Evolutionary conservation across 1,140 invertebrate genomes (phyloP).

Genomic region (Andricus grossulariae): DNA sequence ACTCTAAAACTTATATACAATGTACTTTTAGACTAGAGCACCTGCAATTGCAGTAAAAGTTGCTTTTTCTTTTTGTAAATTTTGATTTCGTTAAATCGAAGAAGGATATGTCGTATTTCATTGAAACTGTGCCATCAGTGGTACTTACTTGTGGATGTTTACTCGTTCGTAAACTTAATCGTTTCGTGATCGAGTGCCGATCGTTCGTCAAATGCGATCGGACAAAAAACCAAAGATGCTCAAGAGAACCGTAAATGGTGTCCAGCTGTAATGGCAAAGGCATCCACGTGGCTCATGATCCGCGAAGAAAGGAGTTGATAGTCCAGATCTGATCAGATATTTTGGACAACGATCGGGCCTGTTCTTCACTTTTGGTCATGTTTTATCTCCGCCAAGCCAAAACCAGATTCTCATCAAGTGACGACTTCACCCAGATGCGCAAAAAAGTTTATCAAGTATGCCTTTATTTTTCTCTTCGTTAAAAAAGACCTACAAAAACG

Average conservation of each 20-base stretch:
- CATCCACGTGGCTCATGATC: constrained; percentile 46
- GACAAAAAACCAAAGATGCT: constrained; percentile 57
- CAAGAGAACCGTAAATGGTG: constrained; percentile 57
- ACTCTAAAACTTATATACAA: too few relatives aligned
- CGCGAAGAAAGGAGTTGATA: constrained; percentile 58
- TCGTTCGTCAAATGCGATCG: constrained; percentile 59
- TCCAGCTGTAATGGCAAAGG: constrained; percentile 55
- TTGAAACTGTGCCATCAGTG: constrained; percentile 1
- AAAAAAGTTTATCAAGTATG: neutral
- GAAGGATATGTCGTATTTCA: neutral
- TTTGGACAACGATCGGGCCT: constrained; percentile 51
- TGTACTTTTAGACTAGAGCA: too few relatives aligned
- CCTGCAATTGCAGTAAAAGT: neutral
- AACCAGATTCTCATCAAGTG: constrained; percentile 40
- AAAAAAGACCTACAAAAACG: too few relatives aligned
- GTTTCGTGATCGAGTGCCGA: constrained; percentile 59
- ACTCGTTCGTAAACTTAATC: constrained; percentile 57
- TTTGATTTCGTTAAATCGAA: constrained; percentile 23
- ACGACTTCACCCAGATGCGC: constrained; percentile 19
- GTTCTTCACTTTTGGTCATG: constrained; percentile 57
- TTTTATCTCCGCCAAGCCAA: constrained; percentile 36
- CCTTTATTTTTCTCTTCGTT: too few relatives aligned
- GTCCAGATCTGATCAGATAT: constrained; percentile 59
- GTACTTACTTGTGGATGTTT: constrained; percentile 37
- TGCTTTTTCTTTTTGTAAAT: neutral